Evolutionary conservation across 2,113 vertebrate species (phyloP).

Genomic region (Vimba vimba): DNA sequence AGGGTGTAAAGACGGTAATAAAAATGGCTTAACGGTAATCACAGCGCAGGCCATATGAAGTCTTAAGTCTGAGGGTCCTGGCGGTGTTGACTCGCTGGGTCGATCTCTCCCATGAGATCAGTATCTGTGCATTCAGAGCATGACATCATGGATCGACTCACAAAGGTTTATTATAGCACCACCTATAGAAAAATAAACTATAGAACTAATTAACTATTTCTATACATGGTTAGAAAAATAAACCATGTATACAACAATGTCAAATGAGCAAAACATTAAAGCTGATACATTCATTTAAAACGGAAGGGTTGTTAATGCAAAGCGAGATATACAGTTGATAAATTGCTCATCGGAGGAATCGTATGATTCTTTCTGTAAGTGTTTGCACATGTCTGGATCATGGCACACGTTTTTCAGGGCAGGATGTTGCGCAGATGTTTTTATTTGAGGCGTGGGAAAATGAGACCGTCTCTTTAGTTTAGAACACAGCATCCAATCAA

Average conservation of each 20-base stretch:
- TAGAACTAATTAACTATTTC: too few relatives aligned
- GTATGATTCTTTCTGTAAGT: constrained; percentile 23
- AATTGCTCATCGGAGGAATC: not conserved
- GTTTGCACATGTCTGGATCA: constrained; percentile 20
- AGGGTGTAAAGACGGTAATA: constrained; percentile 55
- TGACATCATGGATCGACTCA: constrained; percentile 37
- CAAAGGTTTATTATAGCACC: constrained; percentile 9
- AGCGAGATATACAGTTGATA: not conserved
- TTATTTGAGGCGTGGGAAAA: constrained; percentile 33
- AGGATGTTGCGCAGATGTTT: constrained; percentile 45
- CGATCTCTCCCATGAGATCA: constrained; percentile 22
- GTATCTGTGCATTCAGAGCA: constrained; percentile 21
- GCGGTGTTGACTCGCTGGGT: not conserved
- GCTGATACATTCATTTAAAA: not conserved
- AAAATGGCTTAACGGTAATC: constrained; percentile 53
- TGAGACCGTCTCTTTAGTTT: not conserved
- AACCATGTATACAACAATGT: not conserved
- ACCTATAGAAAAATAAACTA: constrained; percentile 12
- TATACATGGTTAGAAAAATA: not conserved
- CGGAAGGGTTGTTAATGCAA: not conserved
- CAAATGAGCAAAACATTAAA: not conserved
- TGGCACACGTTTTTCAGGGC: not conserved
- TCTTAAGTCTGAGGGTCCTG: not conserved
- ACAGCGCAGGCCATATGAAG: constrained; percentile 15
- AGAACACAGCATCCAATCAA: not conserved